Percentiles rank a stretch among this genome's conserved stretches.
Evolutionary conservation across 2,888 invertebrate species (phyloP).

Genomic region (Drosophila merina): DNA sequence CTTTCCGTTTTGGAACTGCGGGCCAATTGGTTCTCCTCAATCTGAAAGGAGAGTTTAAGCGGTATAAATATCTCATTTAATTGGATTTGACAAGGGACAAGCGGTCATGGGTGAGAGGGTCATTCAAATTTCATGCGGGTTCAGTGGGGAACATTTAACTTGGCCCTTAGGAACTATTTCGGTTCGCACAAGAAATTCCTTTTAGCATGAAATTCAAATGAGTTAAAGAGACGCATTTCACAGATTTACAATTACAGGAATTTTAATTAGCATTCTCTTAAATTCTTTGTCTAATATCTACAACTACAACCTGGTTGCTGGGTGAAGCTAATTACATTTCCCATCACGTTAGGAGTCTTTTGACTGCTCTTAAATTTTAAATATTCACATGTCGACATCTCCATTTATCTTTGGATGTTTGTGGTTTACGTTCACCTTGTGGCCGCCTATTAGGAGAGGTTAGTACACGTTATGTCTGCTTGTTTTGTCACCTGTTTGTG

Average conservation of each 20-base stretch:
- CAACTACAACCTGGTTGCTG: not conserved
- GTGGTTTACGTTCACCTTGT: slow-evolving; percentile 27
- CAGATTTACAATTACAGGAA: not conserved
- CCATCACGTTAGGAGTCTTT: slow-evolving; percentile 4
- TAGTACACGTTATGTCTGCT: slow-evolving; percentile 51
- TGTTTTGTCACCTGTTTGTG: slow-evolving; percentile 68
- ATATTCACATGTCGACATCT: slow-evolving; percentile 1
- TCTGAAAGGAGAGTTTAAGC: slow-evolving; percentile 30
- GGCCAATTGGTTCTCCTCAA: slow-evolving; percentile 22
- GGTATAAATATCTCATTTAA: slow-evolving; percentile 37
- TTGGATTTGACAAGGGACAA: slow-evolving; percentile 33
- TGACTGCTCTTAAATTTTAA: slow-evolving; percentile 15
- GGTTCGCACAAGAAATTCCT: not conserved
- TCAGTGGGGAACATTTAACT: not conserved
- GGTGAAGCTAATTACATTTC: slow-evolving; percentile 24
- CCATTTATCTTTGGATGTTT: slow-evolving; percentile 8
- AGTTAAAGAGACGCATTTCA: not conserved
- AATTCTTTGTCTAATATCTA: not conserved
- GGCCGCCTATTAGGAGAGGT: slow-evolving; percentile 44
- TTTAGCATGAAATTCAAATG: not conserved
- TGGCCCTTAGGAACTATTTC: not conserved
- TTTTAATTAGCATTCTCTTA: not conserved
- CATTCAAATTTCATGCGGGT: slow-evolving; percentile 9
- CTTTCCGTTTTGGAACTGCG: slow-evolving; percentile 35
- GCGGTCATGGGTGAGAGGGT: not conserved